These are phyloP conservation scores for Bryconaethiops microstoma DNA, from an alignment of 2,797 vertebrate species.

Conservation along the genomic window DNA sequence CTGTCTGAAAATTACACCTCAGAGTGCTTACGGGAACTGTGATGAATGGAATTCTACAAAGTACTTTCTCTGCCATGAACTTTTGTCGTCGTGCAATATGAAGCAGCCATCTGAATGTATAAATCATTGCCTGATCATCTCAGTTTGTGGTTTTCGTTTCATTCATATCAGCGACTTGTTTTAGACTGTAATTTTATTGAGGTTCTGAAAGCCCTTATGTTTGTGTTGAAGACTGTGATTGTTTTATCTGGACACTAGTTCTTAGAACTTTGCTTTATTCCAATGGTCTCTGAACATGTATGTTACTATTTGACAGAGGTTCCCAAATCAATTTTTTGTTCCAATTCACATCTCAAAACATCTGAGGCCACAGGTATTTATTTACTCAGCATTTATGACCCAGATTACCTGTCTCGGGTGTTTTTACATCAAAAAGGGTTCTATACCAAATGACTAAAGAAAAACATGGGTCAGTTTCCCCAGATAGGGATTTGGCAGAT, in stretches of 20 bases:
- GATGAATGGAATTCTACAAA: constrained; percentile 26
- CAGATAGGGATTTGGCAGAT: neutral
- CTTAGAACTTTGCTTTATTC: neutral
- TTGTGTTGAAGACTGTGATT: constrained; percentile 28
- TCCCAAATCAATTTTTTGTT: too few relatives aligned
- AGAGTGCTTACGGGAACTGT: constrained; percentile 9
- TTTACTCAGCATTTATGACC: too few relatives aligned
- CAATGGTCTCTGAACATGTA: neutral
- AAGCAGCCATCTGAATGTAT: constrained; percentile 50
- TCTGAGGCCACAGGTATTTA: neutral
- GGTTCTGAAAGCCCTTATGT: neutral
- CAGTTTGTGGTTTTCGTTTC: constrained; percentile 20
- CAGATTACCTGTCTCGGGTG: neutral
- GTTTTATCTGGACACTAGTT: constrained; percentile 2
- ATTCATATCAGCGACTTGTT: neutral
- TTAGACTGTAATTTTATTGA: neutral
- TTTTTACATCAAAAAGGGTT: neutral
- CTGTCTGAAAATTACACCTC: constrained; percentile 19
- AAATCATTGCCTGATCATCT: constrained; percentile 36
- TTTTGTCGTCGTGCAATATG: constrained; percentile 35
- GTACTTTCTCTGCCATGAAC: constrained; percentile 34
- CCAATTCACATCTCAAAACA: neutral
- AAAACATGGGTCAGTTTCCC: neutral
- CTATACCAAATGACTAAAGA: neutral
- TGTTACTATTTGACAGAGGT: neutral